Conservation (phyloP, 2,888 invertebrate species). For the Amiota minor region DNA sequence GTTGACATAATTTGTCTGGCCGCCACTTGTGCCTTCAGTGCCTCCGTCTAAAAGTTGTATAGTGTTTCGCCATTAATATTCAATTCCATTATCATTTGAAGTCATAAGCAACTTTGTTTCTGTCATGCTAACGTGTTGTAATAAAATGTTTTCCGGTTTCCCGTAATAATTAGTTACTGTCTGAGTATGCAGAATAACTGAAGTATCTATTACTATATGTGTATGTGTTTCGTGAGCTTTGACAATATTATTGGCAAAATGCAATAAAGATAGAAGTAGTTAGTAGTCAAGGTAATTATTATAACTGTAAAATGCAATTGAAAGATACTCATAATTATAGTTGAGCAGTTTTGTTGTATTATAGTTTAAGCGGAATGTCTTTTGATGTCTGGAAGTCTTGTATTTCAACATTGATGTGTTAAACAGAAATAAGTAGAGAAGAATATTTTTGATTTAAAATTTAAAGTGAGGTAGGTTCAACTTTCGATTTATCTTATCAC, state of each 20-base stretch:
- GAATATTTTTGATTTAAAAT: too few species aligned
- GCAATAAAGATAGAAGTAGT: slow-evolving; percentile 8
- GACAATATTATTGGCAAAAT: neutral
- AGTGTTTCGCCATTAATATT: too few species aligned
- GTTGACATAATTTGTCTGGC: slow-evolving; percentile 22
- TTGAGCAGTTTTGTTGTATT: too few species aligned
- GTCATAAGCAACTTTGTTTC: neutral
- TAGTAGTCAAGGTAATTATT: slow-evolving; percentile 5
- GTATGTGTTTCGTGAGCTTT: neutral
- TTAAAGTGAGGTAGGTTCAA: too few species aligned
- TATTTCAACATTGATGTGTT: too few species aligned
- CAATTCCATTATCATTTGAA: too few species aligned
- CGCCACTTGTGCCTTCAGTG: too few species aligned
- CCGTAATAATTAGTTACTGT: slow-evolving; percentile 22
- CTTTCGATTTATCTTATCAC: too few species aligned
- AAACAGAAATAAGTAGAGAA: too few species aligned
- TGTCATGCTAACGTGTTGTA: slow-evolving; percentile 22
- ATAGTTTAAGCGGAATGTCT: neutral
- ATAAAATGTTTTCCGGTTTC: slow-evolving; percentile 28
- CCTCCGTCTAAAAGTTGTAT: too few species aligned
- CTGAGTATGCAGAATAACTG: neutral
- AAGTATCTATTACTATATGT: too few species aligned
- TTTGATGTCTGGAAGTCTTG: neutral
- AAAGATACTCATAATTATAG: neutral
- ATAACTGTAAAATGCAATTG: slow-evolving; percentile 24